Evolutionary conservation across 2,888 invertebrate species (phyloP).

Genomic region (Odontothrips loti): DNA sequence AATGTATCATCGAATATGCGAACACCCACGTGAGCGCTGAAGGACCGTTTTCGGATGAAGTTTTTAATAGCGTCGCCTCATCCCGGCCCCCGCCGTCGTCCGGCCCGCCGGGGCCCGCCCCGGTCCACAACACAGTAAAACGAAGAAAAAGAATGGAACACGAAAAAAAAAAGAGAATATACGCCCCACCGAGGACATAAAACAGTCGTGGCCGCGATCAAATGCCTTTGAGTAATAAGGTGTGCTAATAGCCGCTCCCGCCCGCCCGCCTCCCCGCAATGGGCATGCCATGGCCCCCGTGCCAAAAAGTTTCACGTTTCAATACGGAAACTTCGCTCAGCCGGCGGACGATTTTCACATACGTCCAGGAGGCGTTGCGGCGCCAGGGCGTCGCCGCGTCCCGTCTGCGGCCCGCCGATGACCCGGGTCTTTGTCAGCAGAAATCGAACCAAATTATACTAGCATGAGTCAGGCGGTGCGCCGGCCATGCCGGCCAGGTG

Average conservation of each 20-base stretch:
- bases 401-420: neutral
- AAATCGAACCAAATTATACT: conserved; percentile 25
- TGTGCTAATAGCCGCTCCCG: neutral
- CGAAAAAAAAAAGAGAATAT: neutral
- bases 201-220: conserved; percentile 12
- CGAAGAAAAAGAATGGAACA: neutral
- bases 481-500: neutral
- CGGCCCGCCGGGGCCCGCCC: neutral
- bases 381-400: neutral
- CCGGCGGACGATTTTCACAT: no score
- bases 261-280: neutral
- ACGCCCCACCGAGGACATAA: neutral
- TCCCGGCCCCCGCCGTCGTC: neutral
- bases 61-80: conserved; percentile 20
- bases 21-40: conserved; percentile 12
- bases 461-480: neutral
- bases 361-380: neutral
- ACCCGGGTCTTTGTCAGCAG: conserved; percentile 20
- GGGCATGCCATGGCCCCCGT: neutral
- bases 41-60: neutral
- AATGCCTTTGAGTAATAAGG: conserved; percentile 14
- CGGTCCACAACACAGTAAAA: conserved; percentile 2
- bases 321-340: no score
- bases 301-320: no score
- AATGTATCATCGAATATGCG: conserved; percentile 20